These are phyloP conservation scores for Drosophila cognata DNA, from an alignment of 2,888 invertebrate genomes.

Conservation along the genomic window DNA sequence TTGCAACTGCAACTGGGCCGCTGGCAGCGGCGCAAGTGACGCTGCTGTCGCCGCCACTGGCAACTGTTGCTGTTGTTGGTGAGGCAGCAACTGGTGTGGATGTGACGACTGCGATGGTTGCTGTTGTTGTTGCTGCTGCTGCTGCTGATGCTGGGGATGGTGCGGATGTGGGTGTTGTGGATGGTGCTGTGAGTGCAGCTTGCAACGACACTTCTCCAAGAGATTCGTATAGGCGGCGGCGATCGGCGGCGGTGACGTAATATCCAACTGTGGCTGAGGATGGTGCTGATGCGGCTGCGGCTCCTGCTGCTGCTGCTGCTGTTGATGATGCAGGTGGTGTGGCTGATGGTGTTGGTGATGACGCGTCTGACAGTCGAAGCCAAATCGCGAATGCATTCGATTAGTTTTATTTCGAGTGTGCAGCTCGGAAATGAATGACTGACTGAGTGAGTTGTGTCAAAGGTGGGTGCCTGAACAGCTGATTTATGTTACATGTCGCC, in stretches of 20 bases:
- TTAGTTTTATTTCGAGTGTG: slow-evolving; percentile 49
- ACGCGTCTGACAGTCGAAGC: slow-evolving; percentile 78
- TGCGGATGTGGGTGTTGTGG: slow-evolving; percentile 31
- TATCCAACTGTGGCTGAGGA: slow-evolving; percentile 63
- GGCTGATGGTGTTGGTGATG: slow-evolving; percentile 71
- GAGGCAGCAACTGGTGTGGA: slow-evolving; percentile 47
- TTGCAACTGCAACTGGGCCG: slow-evolving; percentile 74
- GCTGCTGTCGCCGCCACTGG: slow-evolving; percentile 49
- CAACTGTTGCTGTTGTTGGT: slow-evolving; percentile 58
- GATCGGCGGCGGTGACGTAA: slow-evolving; percentile 43
- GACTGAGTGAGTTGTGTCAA: slow-evolving; percentile 5
- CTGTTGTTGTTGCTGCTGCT: slow-evolving; percentile 27
- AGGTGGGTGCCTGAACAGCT: slow-evolving; percentile 25
- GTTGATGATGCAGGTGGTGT: slow-evolving; percentile 58
- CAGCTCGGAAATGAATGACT: slow-evolving; percentile 40
- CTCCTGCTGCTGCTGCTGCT: slow-evolving; percentile 46
- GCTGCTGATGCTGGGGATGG: slow-evolving; percentile 31
- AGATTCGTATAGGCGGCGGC: slow-evolving; percentile 66
- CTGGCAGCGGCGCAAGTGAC: slow-evolving; percentile 57
- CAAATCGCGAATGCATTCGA: slow-evolving; percentile 83
- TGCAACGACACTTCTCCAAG: slow-evolving; percentile 82
- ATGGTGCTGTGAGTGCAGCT: slow-evolving; percentile 49
- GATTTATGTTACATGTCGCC: slow-evolving; percentile 37
- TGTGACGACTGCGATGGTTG: slow-evolving; percentile 39
- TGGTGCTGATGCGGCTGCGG: slow-evolving; percentile 52